Base-by-base conservation (phyloP, 2,113 vertebrate species). In the Mesitornis unicolor region DNA sequence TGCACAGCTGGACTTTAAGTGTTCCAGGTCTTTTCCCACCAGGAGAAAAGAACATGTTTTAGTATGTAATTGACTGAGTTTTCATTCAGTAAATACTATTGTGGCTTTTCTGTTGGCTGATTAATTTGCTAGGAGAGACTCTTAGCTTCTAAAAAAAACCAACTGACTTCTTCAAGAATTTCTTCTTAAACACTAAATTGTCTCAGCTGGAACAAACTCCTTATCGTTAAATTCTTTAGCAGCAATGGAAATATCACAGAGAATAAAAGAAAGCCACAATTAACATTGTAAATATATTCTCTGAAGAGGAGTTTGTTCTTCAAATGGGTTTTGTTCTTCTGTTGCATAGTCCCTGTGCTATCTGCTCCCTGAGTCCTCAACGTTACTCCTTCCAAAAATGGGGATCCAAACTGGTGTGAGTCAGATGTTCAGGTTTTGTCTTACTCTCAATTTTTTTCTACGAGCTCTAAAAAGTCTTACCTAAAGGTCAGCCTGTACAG, bases 61-160 rank as follows among this genome's bases (percentile, higher is more conserved):
- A 84, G 75, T 90, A 93, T 69, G 63, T 65, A 90, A 94, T 65
- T 85, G 84, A 85, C 61, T 79, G 54, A 95, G 87, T 95, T 95
- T 95, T 95, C 95, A 94, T 91, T 96, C 95, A 93, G 95, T 71
- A 97, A 94, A 88, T 74, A 90, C 64, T 95, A 93, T 68, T 87
- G 57, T 77, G 63, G 59, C 75, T 93, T 67, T 95, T 96, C 81
- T 94, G 38, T 45, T 82, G 67, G 57, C 36, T 94, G 94, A 96
- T 96, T 97, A 95, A 93, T 97, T 96, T 95, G 54, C 89, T 92
- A 81, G 84, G 70, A 95, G 93, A 97, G 71, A 78, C 75, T 94
- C 87, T 94, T 71, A 70, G 73, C 90, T 84, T 81, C 45, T 54
- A 8, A 51, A 85, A 53, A 63, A 88, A 86, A 84, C 40, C 11